These are phyloP conservation scores for Hoplodrina blanda DNA, from an alignment of 2,888 invertebrate species.

Conservation along the genomic window DNA sequence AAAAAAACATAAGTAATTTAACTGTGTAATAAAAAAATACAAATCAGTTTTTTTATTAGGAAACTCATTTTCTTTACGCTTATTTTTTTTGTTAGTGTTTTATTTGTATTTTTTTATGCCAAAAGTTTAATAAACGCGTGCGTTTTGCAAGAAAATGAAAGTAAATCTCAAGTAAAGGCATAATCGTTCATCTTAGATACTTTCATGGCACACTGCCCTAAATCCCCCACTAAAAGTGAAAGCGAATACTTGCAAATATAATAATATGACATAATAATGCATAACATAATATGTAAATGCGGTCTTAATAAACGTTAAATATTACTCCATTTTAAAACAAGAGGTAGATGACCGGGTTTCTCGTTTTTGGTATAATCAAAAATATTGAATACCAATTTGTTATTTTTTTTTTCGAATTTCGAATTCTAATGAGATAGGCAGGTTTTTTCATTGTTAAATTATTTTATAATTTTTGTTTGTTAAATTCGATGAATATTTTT, in stretches of 20 bases:
- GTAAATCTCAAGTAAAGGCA: slow-evolving; percentile 50
- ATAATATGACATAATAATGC: slow-evolving; percentile 76
- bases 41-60: background rate
- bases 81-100: background rate
- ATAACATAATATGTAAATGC: slow-evolving; percentile 66
- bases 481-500: too few relatives aligned
- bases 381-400: too few relatives aligned
- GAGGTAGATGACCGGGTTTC: slow-evolving; percentile 27
- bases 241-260: slow-evolving; percentile 74
- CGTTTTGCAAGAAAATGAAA: slow-evolving; percentile 46
- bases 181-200: slow-evolving; percentile 51
- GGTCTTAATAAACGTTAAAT: slow-evolving; percentile 30
- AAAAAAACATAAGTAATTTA: too few relatives aligned
- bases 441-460: background rate
- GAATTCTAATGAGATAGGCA: background rate
- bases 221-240: slow-evolving; percentile 75
- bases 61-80: background rate
- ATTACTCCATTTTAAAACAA: slow-evolving; percentile 35
- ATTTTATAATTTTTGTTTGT: background rate
- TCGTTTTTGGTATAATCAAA: slow-evolving; percentile 4
- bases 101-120: background rate
- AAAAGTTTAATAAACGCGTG: slow-evolving; percentile 21
- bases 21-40: too few relatives aligned
- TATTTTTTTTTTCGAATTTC: background rate
- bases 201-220: slow-evolving; percentile 76